Base-by-base conservation (phyloP, 2,888 invertebrate genomes). In the Drosophila neutralis region DNA sequence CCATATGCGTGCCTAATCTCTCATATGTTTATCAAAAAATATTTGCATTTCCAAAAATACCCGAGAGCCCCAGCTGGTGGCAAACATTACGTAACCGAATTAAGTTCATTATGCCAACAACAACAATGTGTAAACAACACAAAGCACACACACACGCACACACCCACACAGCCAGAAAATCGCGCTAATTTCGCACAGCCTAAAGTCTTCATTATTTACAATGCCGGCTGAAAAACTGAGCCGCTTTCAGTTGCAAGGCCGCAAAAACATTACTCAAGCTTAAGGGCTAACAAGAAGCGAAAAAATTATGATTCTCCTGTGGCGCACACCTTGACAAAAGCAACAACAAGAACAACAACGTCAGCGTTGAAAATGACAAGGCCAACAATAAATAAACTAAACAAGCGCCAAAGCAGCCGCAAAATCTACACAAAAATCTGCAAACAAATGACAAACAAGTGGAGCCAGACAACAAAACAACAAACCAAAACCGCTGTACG, bases 161-260 rank as follows among this genome's bases (percentile, higher is more conserved):
- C 27, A 27, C 53, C 40, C 56, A 61, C 35, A 56, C 48, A 56
- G 29, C 5, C 54, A 60, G 27, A 62, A 73, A 58, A 69, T 63
- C 42, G 83, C 86, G 90, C 89, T 87, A 90, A 87, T 87, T 87
- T 89, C 69, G 21, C 73, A 78, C 65, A 74, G 88, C 90, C 90
- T 87, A 90, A 87, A 89, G 90, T 87, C 87, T 90, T 90, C 82
- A 84, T 87, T 90, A 90, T 82, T 87, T 84, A 89, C 83, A 88
- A 83, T 72, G 86, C 54, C 63, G 65, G 65, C 83, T 74, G 79
- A 87, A 35, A 84, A 86, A 73, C 76, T 80, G 83, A 85, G 88
- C 83, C 83, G 71, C 69, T 72, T 82, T 67, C 88, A 76, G 83
- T 68, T 73, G 53, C 88, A 84, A 78, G 83, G 88, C 85, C 76